These are phyloP conservation scores for Euspilapteryx auroguttella DNA, from an alignment of 2,888 invertebrate genomes.

Conservation along the genomic window DNA sequence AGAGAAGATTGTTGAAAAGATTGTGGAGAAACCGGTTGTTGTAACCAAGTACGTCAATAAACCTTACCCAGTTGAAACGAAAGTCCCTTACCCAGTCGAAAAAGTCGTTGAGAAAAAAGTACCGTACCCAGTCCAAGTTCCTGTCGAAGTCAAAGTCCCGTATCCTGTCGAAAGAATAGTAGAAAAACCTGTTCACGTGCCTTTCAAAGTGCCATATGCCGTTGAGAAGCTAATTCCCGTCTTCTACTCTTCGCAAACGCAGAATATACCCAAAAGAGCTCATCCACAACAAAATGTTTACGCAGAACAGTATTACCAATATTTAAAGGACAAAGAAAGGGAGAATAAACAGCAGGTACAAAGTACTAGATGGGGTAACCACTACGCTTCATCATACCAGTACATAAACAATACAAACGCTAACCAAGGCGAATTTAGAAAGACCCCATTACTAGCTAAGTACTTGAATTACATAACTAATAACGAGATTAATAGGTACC, in stretches of 20 bases:
- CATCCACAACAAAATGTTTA: constrained; percentile 12
- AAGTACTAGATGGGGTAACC: constrained; percentile 30
- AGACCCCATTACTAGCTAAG: constrained; percentile 11
- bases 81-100: constrained; percentile 48
- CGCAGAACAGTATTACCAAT: constrained; percentile 11
- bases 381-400: neutral
- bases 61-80: constrained; percentile 49
- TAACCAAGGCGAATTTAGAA: constrained; percentile 12
- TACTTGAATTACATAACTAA: constrained; percentile 20
- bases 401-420: constrained; percentile 7
- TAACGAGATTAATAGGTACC: constrained; percentile 10
- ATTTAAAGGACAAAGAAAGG: constrained; percentile 10
- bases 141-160: constrained; percentile 54
- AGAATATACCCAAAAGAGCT: constrained; percentile 13
- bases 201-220: constrained; percentile 46
- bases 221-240: constrained; percentile 27
- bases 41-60: constrained; percentile 41
- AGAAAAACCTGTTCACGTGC: constrained; percentile 58
- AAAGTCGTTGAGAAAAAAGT: constrained; percentile 51
- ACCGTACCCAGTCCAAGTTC: constrained; percentile 43
- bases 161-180: constrained; percentile 47
- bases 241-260: constrained; percentile 6
- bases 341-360: constrained; percentile 14
- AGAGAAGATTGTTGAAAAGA: constrained; percentile 44
- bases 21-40: constrained; percentile 63